phyloP scores from a whole-genome alignment of 2,888 invertebrate genomes.

The Anthrax anthrax region DNA sequence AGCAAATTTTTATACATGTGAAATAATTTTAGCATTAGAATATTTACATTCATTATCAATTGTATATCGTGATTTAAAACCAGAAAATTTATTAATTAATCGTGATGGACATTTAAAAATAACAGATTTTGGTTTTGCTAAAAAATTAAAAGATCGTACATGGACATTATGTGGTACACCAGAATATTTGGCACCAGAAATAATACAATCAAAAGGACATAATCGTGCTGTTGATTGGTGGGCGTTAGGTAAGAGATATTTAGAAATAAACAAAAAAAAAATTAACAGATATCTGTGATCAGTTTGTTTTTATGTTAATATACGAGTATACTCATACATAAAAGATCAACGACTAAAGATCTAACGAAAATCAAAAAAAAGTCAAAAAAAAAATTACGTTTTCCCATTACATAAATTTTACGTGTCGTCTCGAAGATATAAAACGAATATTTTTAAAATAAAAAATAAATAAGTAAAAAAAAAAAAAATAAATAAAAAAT shows the following conservation, averaged over 20 bases:
- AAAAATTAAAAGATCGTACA: slow-evolving; percentile 83
- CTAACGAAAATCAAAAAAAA: no score
- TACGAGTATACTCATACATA: no score
- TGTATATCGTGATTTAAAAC: slow-evolving; percentile 80
- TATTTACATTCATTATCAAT: slow-evolving; percentile 83
- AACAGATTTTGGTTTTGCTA: slow-evolving; percentile 97
- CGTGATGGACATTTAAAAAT: slow-evolving; percentile 91
- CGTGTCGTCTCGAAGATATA: no score
- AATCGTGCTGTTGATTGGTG: slow-evolving; percentile 99
- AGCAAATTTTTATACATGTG: slow-evolving; percentile 84
- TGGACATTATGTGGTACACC: slow-evolving; percentile 97
- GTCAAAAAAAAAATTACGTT: no score
- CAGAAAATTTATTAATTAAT: slow-evolving; percentile 87
- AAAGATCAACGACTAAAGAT: no score
- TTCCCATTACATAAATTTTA: no score
- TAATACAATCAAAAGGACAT: slow-evolving; percentile 95
- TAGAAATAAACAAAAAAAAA: no score
- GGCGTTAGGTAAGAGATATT: slow-evolving; percentile 59
- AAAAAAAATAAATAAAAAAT: no score
- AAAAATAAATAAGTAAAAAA: no score
- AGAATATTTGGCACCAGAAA: slow-evolving; percentile 93
- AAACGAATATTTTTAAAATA: no score
- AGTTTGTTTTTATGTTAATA: no score
- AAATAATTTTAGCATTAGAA: slow-evolving; percentile 86
- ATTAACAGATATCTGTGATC: no score